Evolutionary conservation across 2,113 vertebrate genomes (phyloP).

Genomic region (Columbina picui): DNA sequence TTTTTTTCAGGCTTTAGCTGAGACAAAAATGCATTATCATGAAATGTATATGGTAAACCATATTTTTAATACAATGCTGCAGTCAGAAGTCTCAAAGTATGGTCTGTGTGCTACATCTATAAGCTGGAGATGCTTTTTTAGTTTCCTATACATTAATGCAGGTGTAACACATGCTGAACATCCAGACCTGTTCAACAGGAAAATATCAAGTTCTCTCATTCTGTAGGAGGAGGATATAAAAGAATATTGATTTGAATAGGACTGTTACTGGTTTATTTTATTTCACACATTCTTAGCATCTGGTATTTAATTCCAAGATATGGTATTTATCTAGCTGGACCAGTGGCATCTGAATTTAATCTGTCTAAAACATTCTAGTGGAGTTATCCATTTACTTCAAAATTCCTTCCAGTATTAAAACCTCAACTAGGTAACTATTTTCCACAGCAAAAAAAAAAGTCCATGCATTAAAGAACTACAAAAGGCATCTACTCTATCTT

Average conservation of each 20-base stretch:
- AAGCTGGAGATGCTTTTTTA: neutral
- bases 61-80: neutral
- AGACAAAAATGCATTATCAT: neutral
- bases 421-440: neutral
- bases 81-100: neutral
- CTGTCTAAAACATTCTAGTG: neutral
- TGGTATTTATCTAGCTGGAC: neutral
- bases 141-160: neutral
- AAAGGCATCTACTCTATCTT: neutral
- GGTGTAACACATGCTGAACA: conserved; percentile 19
- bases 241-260: neutral
- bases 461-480: neutral
- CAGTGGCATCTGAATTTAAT: neutral
- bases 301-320: neutral
- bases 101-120: neutral
- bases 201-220: neutral
- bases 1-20: neutral
- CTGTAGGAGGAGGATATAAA: conserved; percentile 12
- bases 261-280: neutral
- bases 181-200: conserved; percentile 15
- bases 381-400: neutral
- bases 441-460: neutral
- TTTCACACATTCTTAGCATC: conserved; percentile 40
- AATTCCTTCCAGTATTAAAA: neutral
- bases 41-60: neutral